These are phyloP conservation scores for Andrena haemorrhoa DNA, from an alignment of 2,888 invertebrate genomes.

Conservation along the genomic window DNA sequence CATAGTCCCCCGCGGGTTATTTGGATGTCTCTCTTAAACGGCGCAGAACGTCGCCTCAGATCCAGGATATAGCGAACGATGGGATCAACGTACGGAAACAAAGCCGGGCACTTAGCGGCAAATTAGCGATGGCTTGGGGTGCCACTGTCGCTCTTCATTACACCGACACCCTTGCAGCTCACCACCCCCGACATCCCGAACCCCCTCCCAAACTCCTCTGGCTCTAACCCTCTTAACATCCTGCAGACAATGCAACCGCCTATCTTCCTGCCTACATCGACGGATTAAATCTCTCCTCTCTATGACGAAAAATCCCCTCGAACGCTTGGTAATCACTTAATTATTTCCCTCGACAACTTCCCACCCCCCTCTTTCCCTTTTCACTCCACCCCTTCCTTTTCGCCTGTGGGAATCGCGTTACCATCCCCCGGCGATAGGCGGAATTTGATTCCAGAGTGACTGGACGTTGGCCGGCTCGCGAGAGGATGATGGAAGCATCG, in stretches of 20 bases:
- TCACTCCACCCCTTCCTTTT: neutral
- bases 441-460: neutral
- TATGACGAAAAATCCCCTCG: constrained; percentile 50
- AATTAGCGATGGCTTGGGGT: constrained; percentile 76
- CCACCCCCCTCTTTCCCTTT: neutral
- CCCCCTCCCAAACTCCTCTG: constrained; percentile 27
- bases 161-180: constrained; percentile 67
- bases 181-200: constrained; percentile 13
- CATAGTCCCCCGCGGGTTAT: constrained; percentile 68
- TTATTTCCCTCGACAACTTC: constrained; percentile 35
- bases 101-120: constrained; percentile 79
- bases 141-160: constrained; percentile 80
- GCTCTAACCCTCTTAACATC: constrained; percentile 68
- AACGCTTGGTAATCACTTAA: constrained; percentile 39
- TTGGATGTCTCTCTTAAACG: constrained; percentile 72
- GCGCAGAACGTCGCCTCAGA: constrained; percentile 66
- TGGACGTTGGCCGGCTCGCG: too few relatives aligned
- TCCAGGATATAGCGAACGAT: constrained; percentile 79
- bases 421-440: neutral
- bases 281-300: constrained; percentile 58
- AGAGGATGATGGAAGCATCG: too few relatives aligned
- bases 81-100: constrained; percentile 78
- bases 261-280: constrained; percentile 54
- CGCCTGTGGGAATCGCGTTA: constrained; percentile 4
- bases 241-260: constrained; percentile 67